Evolutionary conservation across 2,888 invertebrate genomes (phyloP), one percentile per base, ranked within the genome.

Genomic region (Erannis defoliaria): DNA sequence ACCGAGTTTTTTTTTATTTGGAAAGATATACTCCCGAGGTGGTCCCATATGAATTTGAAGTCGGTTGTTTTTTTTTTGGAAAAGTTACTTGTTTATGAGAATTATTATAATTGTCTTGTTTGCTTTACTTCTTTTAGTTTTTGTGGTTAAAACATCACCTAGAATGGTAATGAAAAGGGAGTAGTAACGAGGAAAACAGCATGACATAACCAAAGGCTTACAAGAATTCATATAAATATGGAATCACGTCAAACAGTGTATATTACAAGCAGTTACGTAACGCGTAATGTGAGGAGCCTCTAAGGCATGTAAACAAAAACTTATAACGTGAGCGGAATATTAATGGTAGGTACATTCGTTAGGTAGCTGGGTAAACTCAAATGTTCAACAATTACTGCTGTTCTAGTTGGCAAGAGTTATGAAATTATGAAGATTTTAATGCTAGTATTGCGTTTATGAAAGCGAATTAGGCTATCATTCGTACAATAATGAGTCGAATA

Each of bases 281-380:
- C 51, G 19, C 14, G 31, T 55, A 51, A 56, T 51, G 51, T 49
- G 48, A 57, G 33, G 42, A 60, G 56, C 51, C 46, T 57, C 42
- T 21, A 59, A 42, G 68, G 61, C 51, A 66, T 63, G 70, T 67
- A 65, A 67, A 70, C 70, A 70, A 68, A 68, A 65, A 70, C 61
- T 38, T 48, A 40, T 37, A 38, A 65, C 66, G 70, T 62, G 66
- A 43, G 51, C 23, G 29, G 66, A 65, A 65, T 70, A 66, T 29
- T 31, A 33, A 46, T 46, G 26, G 26, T 45, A 45, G 29, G 14
- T 26, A 23, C 43, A 43, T 23, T 29, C 9, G 26, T 29, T 45
- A 43, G 31, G 12, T 46, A 46, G 12, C 46, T 33, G 19, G 16
- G 29, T 45, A 19, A 31, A 31, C 46, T 33, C 18, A 16, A 18